Percentiles rank a stretch among this genome's conserved stretches.
phyloP scores from a whole-genome alignment of 2,888 invertebrate genomes.

The Drosophila greeni region DNA sequence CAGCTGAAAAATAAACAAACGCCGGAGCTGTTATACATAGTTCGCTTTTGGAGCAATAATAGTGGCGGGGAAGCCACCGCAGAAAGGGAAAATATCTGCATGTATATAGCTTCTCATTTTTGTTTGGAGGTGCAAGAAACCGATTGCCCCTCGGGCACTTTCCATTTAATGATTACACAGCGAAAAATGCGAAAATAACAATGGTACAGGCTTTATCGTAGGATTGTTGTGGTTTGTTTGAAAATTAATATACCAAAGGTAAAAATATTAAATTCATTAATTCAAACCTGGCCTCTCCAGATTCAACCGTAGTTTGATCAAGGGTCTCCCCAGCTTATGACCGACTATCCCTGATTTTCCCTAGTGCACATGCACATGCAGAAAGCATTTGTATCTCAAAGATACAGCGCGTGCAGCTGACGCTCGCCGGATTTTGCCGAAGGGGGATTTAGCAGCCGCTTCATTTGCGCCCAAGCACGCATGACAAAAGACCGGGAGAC shows the following conservation, averaged over 20 bases:
- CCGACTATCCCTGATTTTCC: conserved; percentile 3
- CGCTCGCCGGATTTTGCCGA: conserved; percentile 30
- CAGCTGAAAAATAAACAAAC: conserved; percentile 63
- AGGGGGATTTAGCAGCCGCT: conserved; percentile 41
- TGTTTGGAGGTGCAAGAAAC: conserved; percentile 57
- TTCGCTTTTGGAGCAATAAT: conserved; percentile 42
- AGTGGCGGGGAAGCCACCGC: conserved; percentile 20
- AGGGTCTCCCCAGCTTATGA: neutral
- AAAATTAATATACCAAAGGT: no score
- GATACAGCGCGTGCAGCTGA: conserved; percentile 65
- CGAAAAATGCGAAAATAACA: conserved; percentile 18
- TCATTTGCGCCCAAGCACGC: conserved; percentile 75
- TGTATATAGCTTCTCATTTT: conserved; percentile 22
- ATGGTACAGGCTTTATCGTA: neutral
- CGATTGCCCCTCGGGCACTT: conserved; percentile 55
- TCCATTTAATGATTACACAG: conserved; percentile 62
- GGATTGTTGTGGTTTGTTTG: neutral
- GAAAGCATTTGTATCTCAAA: conserved; percentile 57
- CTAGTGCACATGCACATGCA: conserved; percentile 17
- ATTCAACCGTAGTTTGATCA: neutral
- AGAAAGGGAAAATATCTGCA: conserved; percentile 48
- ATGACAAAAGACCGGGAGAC: conserved; percentile 61
- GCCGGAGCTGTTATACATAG: conserved; percentile 32
- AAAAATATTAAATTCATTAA: no score
- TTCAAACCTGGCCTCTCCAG: neutral